Evolutionary conservation across 2,113 vertebrate species (phyloP).

Genomic region (Asarcornis scutulata): DNA sequence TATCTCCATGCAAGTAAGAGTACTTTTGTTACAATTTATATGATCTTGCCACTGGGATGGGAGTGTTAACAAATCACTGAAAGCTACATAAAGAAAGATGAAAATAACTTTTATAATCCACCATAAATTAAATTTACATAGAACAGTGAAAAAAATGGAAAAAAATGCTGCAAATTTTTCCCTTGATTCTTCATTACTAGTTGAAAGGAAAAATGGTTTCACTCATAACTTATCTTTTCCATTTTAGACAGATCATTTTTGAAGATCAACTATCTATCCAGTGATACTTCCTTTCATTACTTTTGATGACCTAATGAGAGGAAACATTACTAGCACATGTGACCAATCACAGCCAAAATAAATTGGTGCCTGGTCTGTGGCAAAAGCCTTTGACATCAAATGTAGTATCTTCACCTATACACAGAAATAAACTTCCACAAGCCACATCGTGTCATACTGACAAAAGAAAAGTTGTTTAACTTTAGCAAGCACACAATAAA

Average conservation of each 20-base stretch:
- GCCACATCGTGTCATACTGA: slow-evolving; percentile 34
- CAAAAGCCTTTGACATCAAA: slow-evolving; percentile 72
- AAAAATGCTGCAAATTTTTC: not conserved
- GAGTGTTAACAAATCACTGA: not conserved
- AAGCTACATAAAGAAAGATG: not conserved
- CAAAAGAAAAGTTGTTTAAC: slow-evolving; percentile 13
- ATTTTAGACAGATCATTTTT: not conserved
- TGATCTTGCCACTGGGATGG: not conserved
- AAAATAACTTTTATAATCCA: not conserved
- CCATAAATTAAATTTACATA: slow-evolving; percentile 6
- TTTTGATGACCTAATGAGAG: not conserved
- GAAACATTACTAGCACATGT: slow-evolving; percentile 78
- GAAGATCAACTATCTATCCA: not conserved
- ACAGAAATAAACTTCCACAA: slow-evolving; percentile 48
- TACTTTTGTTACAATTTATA: not conserved
- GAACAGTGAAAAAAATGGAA: slow-evolving; percentile 1
- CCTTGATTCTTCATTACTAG: not conserved
- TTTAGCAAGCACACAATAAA: slow-evolving; percentile 24
- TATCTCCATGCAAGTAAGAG: not conserved
- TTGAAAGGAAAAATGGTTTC: not conserved
- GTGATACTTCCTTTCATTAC: slow-evolving; percentile 3
- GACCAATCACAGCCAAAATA: slow-evolving; percentile 69
- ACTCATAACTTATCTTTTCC: not conserved
- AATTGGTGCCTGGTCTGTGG: slow-evolving; percentile 71
- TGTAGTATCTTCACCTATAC: slow-evolving; percentile 29